These are phyloP conservation scores for Periplaneta americana DNA, from an alignment of 1,140 invertebrate species.

Conservation along the genomic window DNA sequence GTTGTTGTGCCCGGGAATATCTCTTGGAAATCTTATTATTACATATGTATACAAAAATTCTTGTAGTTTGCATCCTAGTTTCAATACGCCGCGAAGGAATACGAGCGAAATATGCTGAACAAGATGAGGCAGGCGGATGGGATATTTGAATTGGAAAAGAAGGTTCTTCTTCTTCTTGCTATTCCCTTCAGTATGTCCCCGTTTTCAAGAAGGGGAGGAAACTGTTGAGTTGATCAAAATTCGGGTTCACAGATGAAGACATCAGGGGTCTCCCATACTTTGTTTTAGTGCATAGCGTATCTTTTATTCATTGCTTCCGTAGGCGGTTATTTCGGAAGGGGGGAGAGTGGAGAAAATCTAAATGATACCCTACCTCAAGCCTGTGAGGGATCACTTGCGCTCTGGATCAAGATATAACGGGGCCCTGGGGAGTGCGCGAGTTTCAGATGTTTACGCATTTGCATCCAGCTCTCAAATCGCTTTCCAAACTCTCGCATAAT, in stretches of 20 bases:
- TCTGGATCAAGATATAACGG: not conserved
- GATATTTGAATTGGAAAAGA: slow-evolving; percentile 8
- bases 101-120: not conserved
- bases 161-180: not conserved
- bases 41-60: not conserved
- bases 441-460: not conserved
- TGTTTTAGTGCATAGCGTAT: slow-evolving; percentile 5
- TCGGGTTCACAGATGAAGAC: not conserved
- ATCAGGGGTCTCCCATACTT: not conserved
- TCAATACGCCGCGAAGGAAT: not conserved
- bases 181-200: not conserved
- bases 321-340: not conserved
- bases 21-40: not conserved
- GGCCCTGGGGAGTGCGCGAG: not conserved
- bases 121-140: not conserved
- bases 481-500: not conserved
- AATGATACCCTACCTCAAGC: not conserved
- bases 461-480: not conserved
- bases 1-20: not conserved
- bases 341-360: not conserved
- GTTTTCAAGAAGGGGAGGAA: not conserved
- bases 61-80: not conserved
- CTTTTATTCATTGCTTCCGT: slow-evolving; percentile 7
- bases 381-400: not conserved
- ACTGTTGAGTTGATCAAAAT: not conserved